Evolutionary conservation across 2,797 vertebrate species (phyloP), one percentile per base, ranked within the genome.

Genomic region (Fringilla coelebs): DNA sequence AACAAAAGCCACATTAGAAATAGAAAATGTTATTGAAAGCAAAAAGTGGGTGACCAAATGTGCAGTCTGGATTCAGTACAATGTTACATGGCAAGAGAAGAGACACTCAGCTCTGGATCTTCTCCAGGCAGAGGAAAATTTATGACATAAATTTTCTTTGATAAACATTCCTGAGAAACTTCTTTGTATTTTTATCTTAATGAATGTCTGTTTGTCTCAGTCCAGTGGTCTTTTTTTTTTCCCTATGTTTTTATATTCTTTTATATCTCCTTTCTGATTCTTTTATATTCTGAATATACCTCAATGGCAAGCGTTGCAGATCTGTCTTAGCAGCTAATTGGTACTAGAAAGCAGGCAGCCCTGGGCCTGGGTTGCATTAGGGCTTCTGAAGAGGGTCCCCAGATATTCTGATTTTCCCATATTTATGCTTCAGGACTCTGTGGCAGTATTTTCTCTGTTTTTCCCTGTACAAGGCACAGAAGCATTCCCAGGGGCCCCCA

Each of bases 1-100:
- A 97, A 96, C 84, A 96, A 96, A 96, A 95, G 89, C 60, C 74
- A 54, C 41, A 83, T 94, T 78, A 93, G 90, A 93, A 97, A 92
- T 58, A 94, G 52, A 89, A 90, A 93, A 46, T 80, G 76, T 87
- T 89, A 63, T 46, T 93, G 74, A 96, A 96, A 52, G 80, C 89
- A 75, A 83, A 88, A 89, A 93, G 58, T 19, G 89, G 70, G 67
- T 94, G 88, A 70, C 73, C 81, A 88, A 92, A 79, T 89, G 88
- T 78, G 94, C 83, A 71, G 73, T 97, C 93, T 96, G 96, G 73
- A 95, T 90, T 93, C 82, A 83, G 73, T 92, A 72, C 77, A 88
- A 52, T 85, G 65, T 91, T 94, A 46, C 49, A 90, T 96, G 90
- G 88, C 94, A 96, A 67, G 79, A 91, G 90, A 88, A 94, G 84